Evolutionary conservation across 2,113 vertebrate genomes (phyloP), one percentile per base, ranked within the genome.

Genomic region (Argyrosomus japonicus): DNA sequence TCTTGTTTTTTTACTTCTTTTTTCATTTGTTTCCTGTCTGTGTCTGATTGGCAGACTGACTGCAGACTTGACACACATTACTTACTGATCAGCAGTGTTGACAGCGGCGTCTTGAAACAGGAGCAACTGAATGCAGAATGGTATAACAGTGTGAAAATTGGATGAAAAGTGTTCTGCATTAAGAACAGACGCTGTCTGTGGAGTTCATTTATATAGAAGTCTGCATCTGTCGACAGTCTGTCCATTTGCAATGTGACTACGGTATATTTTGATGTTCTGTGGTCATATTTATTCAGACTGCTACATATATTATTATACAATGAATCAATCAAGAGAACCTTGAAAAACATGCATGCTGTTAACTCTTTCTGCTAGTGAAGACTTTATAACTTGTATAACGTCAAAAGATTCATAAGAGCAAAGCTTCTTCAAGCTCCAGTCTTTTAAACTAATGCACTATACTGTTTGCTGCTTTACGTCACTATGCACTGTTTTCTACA

Each of bases 91-190:
- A n/a, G 53, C 54, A 36, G 57, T 48, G 72, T 69, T 53, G 63
- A 76, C 21, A 25, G 68, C 25, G 21, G 45, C 4, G 9, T 77
- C 45, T 53, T 62, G 57, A 79, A 64, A 56, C 13, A 61, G 58
- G 50, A 56, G n/a, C 23, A n/a, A 15, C 75, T 77, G 36, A n/a
- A 29, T 12, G 40, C 51, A 32, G 68, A 32, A 29, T 54, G 58
- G 29, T 63, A 21, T 0, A 8, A 32, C 13, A 18, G 48, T 48
- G n/a, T 70, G 56, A 43, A 70, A 75, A 71, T 17, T 2, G 7
- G 51, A 50, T 73, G 32, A 19, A 61, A 47, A 72, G 18, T n/a
- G 27, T 27, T 40, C 51, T 15, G 11, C 48, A 50, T 70, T 45
- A 67, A 53, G 53, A 60, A 47, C 23, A 50, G 19, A 76, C 5